Base-by-base conservation (phyloP, 1,140 invertebrate genomes). In the Ips typographus region DNA sequence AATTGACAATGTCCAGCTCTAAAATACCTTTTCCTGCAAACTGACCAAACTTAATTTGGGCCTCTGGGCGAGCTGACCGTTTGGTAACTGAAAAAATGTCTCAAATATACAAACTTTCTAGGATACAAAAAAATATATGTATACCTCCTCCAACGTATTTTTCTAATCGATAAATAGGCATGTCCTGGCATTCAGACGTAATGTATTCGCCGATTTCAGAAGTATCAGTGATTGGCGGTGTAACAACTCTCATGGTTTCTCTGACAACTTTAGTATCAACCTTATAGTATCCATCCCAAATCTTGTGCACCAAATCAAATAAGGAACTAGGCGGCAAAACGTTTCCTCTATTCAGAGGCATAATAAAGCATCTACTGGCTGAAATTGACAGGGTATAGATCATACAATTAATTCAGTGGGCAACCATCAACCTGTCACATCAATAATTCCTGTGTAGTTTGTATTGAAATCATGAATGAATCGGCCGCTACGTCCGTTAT, bases 401-500 rank as follows among this genome's bases (percentile, higher is more conserved):
- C 36, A 7, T 36, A 53, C 5, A 36, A 36, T n/a, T 5, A 53
- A 5, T 5, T 4, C 5, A 53, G 6, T 8, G 41, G 3, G 39
- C 2, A 49, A 62, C 8, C 43, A 1, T 22, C 44, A 61, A 38
- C 87, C 86, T 58, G 89, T 89, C 6, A 87, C 82, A 81, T 96
- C 94, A 70, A 96, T 88, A 71, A 97, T 96, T 72, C 90, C 91
- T 66, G 92, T 95, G 73, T 89, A 88, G 77, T 93, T 93, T 71
- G 86, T 85, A 72, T 88, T 89, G 78, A 96, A 97, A 81, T 97
- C 94, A 77, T 97, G 94, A 75, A 96, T 89, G 76, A 95, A 94
- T 51, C 91, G 84, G 39, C 92, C 92, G 40, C 86, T 85, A 41
- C 88, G 85, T 37, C 91, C 92, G 71, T 90, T 88, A 71, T 85